Conservation (phyloP, 2,797 vertebrate species). For the Muraenolepis orangiensis region DNA sequence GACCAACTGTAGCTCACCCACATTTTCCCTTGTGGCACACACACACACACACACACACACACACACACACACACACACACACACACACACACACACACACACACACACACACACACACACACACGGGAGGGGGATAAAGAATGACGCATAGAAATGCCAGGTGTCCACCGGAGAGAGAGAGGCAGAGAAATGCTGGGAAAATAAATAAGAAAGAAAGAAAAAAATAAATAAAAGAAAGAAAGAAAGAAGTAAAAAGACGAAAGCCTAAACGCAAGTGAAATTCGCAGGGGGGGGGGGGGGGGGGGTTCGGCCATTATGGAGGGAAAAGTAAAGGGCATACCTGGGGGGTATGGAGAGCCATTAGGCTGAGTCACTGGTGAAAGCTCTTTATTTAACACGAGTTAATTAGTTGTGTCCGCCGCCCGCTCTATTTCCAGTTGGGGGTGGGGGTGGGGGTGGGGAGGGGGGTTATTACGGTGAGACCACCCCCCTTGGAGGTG, state of each 20-base stretch:
- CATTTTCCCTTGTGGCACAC: constrained; percentile 1
- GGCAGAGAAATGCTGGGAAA: background rate
- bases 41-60: too few species aligned
- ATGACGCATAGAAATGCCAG: constrained; percentile 25
- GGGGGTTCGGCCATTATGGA: background rate
- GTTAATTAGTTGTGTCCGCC: constrained; percentile 1
- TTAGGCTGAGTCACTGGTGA: background rate
- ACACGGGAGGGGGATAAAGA: constrained; percentile 2
- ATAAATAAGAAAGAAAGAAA: background rate
- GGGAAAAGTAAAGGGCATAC: background rate
- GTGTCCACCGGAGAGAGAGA: constrained; percentile 9
- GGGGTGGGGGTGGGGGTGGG: too few species aligned
- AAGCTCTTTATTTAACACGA: background rate
- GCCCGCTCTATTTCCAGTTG: background rate
- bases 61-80: too few species aligned
- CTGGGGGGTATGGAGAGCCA: constrained; percentile 1
- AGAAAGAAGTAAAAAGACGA: constrained; percentile 1
- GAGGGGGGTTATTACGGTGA: background rate
- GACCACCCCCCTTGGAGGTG: background rate
- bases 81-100: too few species aligned
- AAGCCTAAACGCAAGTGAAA: constrained; percentile 11
- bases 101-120: too few species aligned
- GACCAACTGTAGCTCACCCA: constrained; percentile 3
- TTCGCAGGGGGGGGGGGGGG: too few species aligned
- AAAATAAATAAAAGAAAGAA: constrained; percentile 8